Evolutionary conservation across 2,113 vertebrate species (phyloP), one percentile per base, ranked within the genome.

Genomic region (Tylochromis polylepis): DNA sequence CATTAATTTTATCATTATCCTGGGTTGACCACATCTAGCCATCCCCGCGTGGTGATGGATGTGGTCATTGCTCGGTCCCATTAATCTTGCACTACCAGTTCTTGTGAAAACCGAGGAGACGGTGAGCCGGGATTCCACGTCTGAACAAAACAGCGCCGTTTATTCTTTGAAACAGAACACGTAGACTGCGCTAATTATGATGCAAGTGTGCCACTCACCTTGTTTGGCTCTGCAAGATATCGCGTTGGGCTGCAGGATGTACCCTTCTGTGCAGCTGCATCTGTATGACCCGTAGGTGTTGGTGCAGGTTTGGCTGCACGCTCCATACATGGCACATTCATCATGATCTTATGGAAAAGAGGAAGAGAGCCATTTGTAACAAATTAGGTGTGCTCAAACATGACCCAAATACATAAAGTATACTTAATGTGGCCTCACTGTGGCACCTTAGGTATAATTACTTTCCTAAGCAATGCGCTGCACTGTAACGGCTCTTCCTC

Each of bases 191-290:
- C 91, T 94, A 90, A 95, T 91, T 55, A 65, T 79, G 11, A 78
- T 62, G 75, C 77, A 83, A 83, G 56, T 81, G 89, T 60, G 55
- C 11, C 34, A 55, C 97, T 98, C 96, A 99, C 99, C 98, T 92
- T 94, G 97, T 97, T 98, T 98, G 92, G 96, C 97, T 95, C 96
- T 98, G 97, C 99, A 99, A 83, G 98, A 97, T 90, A 92, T 98
- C 95, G 96, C 97, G 92, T 99, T 97, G 11, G 97, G 85, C 92
- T 99, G 98, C 85, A 99, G 96, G 56, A 97, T 88, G 51, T 97
- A 99, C 85, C 99, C 98, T 15, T 99, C 98, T 88, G 97, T 96
- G 93, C 99, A 99, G 92, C 97, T 97, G 95, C 99, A 99, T 29
- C 91, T 85, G 89, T 97, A 99, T 6, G 99, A 98, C 85, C 99